A percentile compares a stretch with the other conserved stretches of the same genome.
Evolutionary conservation across 2,797 vertebrate species (phyloP).

Genomic region (Tenualosa ilisha): DNA sequence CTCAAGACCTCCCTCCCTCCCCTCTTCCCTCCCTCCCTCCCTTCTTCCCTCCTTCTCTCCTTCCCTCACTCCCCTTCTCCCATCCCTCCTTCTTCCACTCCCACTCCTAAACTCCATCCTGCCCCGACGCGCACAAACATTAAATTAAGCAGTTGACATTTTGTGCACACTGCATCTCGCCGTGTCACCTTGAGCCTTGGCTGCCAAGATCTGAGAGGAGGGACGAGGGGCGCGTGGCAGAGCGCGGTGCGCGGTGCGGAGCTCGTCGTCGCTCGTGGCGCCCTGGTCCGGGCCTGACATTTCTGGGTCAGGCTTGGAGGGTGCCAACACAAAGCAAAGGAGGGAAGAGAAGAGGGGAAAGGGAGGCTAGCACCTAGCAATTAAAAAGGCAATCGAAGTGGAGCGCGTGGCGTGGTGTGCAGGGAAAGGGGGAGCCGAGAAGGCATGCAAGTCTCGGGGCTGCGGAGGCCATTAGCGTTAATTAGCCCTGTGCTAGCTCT

Average conservation of each 20-base stretch:
- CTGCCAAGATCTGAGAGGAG: slow-evolving; percentile 1
- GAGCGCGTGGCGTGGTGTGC: not conserved
- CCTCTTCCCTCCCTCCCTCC: not conserved
- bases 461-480: slow-evolving; percentile 14
- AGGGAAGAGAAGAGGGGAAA: too few relatives aligned
- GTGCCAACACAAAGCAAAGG: not conserved
- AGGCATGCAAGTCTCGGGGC: not conserved
- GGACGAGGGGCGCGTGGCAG: not conserved
- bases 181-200: not conserved
- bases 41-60: not conserved
- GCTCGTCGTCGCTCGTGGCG: not conserved
- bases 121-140: not conserved
- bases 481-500: slow-evolving; percentile 13
- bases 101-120: not conserved
- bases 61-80: not conserved
- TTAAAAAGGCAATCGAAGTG: slow-evolving; percentile 14
- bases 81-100: not conserved
- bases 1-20: not conserved
- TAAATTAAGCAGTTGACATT: slow-evolving; percentile 24
- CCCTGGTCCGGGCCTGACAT: slow-evolving; percentile 1
- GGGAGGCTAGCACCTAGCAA: not conserved
- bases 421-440: not conserved
- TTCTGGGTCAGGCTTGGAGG: slow-evolving; percentile 4
- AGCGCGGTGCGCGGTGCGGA: not conserved
- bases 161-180: slow-evolving; percentile 10